phyloP scores from a whole-genome alignment of 2,888 invertebrate genomes.

The Tanypteryx hageni region DNA sequence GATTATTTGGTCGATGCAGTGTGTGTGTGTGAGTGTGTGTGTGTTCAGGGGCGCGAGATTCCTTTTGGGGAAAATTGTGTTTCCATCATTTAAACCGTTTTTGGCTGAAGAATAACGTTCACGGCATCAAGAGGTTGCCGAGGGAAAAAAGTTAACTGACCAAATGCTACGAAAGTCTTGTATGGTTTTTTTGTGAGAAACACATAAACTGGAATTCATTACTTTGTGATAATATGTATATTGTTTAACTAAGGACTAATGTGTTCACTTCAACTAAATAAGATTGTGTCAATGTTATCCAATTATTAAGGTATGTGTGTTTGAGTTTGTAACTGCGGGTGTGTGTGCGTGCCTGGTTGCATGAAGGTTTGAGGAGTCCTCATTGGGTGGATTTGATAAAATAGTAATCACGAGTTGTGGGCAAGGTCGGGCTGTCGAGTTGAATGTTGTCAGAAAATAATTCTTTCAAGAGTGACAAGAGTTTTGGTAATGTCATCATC shows the following conservation, averaged over 20 bases:
- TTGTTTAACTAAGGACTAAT: constrained; percentile 64
- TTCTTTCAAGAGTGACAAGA: constrained; percentile 26
- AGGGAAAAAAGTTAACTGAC: constrained; percentile 35
- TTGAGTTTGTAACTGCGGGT: constrained; percentile 62
- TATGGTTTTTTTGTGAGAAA: constrained; percentile 56
- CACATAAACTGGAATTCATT: constrained; percentile 59
- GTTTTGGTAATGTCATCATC: not conserved
- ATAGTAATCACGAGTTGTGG: not conserved
- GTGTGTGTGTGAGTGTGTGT: constrained; percentile 65
- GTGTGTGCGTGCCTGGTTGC: constrained; percentile 56
- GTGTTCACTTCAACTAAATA: constrained; percentile 64
- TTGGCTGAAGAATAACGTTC: constrained; percentile 30
- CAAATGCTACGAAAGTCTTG: constrained; percentile 54
- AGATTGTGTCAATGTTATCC: constrained; percentile 64
- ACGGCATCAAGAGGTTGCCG: not conserved
- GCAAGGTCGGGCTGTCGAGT: constrained; percentile 1
- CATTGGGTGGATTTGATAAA: constrained; percentile 35
- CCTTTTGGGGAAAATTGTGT: constrained; percentile 35
- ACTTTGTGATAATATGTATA: constrained; percentile 64
- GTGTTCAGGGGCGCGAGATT: constrained; percentile 56
- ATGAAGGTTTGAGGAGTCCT: constrained; percentile 52
- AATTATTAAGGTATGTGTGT: constrained; percentile 58
- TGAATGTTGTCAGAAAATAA: not conserved
- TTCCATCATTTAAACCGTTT: constrained; percentile 47
- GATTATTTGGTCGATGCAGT: constrained; percentile 65